These are phyloP conservation scores for Atherinosoma microstoma DNA, from an alignment of 2,797 vertebrate genomes.

Conservation along the genomic window DNA sequence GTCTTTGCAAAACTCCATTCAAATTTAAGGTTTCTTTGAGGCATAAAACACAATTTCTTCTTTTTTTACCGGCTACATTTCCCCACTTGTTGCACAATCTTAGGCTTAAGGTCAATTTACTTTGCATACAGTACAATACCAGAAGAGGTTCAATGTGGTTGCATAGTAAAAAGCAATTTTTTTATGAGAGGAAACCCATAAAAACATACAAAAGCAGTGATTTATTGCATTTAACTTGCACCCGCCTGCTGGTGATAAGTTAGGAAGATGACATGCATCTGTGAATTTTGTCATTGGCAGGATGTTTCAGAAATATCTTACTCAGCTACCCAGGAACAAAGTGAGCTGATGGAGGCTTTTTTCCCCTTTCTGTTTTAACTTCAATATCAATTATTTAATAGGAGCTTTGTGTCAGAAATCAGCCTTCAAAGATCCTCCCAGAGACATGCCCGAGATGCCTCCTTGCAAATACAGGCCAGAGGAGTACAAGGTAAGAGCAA, in stretches of 20 bases:
- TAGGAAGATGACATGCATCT: background rate
- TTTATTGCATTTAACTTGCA: background rate
- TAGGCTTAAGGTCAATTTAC: too few relatives aligned
- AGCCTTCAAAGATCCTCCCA: slow-evolving; percentile 49
- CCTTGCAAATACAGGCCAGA: slow-evolving; percentile 88
- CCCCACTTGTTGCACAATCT: too few relatives aligned
- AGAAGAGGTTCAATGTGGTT: too few relatives aligned
- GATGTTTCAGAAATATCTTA: background rate
- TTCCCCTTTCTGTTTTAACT: background rate
- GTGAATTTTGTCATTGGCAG: background rate
- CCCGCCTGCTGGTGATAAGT: background rate
- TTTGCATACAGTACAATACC: too few relatives aligned
- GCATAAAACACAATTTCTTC: too few relatives aligned
- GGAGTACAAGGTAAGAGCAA: slow-evolving; percentile 85
- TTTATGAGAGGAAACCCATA: too few relatives aligned
- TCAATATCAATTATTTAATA: slow-evolving; percentile 42
- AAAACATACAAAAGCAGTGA: too few relatives aligned
- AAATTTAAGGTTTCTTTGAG: too few relatives aligned
- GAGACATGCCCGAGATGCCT: slow-evolving; percentile 85
- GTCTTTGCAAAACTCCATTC: too few relatives aligned
- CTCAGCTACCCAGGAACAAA: background rate
- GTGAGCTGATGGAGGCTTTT: background rate
- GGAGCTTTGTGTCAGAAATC: slow-evolving; percentile 79
- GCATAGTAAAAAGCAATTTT: too few relatives aligned
- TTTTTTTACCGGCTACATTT: too few relatives aligned